These are phyloP conservation scores for Cerceris ruficornis DNA, from an alignment of 2,888 invertebrate species.

Conservation along the genomic window DNA sequence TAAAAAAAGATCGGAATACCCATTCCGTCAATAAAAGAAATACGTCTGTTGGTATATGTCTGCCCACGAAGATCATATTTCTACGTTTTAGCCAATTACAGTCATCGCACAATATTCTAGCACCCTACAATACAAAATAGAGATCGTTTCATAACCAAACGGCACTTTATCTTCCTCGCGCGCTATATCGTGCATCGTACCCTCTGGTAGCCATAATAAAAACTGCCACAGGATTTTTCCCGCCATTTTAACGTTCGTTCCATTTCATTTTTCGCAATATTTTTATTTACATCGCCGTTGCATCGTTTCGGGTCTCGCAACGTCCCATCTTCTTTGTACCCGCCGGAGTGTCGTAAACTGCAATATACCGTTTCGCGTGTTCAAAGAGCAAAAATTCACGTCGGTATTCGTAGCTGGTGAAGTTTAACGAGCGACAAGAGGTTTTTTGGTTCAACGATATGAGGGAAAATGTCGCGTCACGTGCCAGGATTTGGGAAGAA, in stretches of 20 bases:
- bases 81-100: too few species aligned
- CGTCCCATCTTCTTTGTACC: slow-evolving; percentile 9
- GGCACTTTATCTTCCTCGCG: too few species aligned
- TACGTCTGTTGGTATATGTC: too few species aligned
- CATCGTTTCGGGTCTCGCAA: slow-evolving; percentile 1
- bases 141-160: too few species aligned
- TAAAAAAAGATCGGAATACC: too few species aligned
- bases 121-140: too few species aligned
- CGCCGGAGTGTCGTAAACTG: slow-evolving; percentile 20
- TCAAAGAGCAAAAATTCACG: slow-evolving; percentile 1
- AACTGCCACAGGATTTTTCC: neutral
- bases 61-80: too few species aligned
- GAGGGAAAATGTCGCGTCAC: slow-evolving; percentile 14
- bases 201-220: neutral
- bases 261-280: neutral
- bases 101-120: too few species aligned
- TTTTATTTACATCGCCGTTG: slow-evolving; percentile 2
- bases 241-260: slow-evolving; percentile 5
- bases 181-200: too few species aligned
- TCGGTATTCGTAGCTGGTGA: neutral
- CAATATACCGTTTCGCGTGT: slow-evolving; percentile 20
- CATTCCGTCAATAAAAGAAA: too few species aligned
- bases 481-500: slow-evolving; percentile 4
- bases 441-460: slow-evolving; percentile 29
- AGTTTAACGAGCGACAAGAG: slow-evolving; percentile 18